Evolutionary conservation across 2,888 invertebrate species (phyloP), one percentile per base, ranked within the genome.

Genomic region (Rambutsinella grinnellia): DNA sequence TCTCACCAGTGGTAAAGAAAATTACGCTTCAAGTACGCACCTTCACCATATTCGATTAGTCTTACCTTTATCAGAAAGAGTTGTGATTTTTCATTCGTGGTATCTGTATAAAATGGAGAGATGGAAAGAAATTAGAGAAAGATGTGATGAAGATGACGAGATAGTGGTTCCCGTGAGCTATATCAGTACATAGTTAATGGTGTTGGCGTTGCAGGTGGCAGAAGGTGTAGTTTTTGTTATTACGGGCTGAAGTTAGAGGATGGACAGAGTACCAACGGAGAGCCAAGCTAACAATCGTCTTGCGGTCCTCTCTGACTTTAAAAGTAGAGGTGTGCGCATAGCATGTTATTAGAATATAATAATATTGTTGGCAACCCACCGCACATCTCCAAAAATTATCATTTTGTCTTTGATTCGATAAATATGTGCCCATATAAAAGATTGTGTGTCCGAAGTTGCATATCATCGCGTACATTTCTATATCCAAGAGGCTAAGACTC

Each of bases 381-480:
- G 24, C 61, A 61, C 46, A 61, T 61, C 47, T 61, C 23, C 24
- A 24, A 61, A 61, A 47, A 61, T 61, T 47, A 46, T 47, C 57
- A 61, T 61, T 24, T 61, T 46, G 49, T 27, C 51, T 57, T 67
- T 67, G 49, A 47, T 67, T 49, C 57, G 57, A 67, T 56, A 56
- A 66, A 24, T 57, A 56, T 57, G 21, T 19, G n/a, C n/a, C n/a
- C n/a, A n/a, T n/a, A n/a, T n/a, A n/a, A n/a, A n/a, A n/a, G n/a
- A n/a, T n/a, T n/a, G n/a, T n/a, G n/a, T n/a, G n/a, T n/a, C n/a
- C n/a, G n/a, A n/a, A n/a, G n/a, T n/a, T n/a, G n/a, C n/a, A n/a
- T n/a, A n/a, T n/a, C n/a, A n/a, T n/a, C n/a, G n/a, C n/a, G n/a
- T n/a, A n/a, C n/a, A n/a, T n/a, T n/a, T n/a, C n/a, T n/a, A n/a